phyloP scores from a whole-genome alignment of 2,888 invertebrate genomes.

The Aporophyla nigra region DNA sequence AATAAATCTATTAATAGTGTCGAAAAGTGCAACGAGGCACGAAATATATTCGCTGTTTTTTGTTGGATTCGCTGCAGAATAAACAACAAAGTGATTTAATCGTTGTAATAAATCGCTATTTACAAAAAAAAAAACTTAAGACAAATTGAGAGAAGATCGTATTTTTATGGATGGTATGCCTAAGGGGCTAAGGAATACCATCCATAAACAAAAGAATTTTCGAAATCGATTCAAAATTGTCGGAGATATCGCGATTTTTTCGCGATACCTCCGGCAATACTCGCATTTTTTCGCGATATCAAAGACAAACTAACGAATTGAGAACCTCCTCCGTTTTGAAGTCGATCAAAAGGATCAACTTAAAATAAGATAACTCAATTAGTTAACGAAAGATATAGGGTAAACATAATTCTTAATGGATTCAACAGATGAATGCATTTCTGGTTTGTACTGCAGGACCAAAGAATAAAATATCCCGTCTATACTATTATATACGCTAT shows the following conservation, averaged over 20 bases:
- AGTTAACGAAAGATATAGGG: not conserved
- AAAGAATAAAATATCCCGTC: slow-evolving; percentile 38
- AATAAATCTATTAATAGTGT: slow-evolving; percentile 31
- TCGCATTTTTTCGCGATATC: no score
- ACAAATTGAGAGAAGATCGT: no score
- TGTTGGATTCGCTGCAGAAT: not conserved
- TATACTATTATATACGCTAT: slow-evolving; percentile 28
- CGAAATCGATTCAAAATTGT: no score
- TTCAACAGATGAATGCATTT: slow-evolving; percentile 42
- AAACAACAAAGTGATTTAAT: slow-evolving; percentile 13
- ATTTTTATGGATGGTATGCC: no score
- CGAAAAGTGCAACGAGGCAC: slow-evolving; percentile 38
- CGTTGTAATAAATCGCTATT: not conserved
- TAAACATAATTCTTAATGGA: not conserved
- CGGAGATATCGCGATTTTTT: no score
- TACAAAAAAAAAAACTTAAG: no score
- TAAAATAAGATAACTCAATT: not conserved
- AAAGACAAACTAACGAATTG: no score
- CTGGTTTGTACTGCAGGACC: slow-evolving; percentile 30
- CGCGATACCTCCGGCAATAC: no score
- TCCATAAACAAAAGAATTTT: no score
- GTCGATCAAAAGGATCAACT: no score
- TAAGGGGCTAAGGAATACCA: no score
- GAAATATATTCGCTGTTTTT: slow-evolving; percentile 21
- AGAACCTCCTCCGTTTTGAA: no score